These are phyloP conservation scores for Ailurus styani DNA, from an alignment of 2,113 vertebrate species.

Conservation along the genomic window DNA sequence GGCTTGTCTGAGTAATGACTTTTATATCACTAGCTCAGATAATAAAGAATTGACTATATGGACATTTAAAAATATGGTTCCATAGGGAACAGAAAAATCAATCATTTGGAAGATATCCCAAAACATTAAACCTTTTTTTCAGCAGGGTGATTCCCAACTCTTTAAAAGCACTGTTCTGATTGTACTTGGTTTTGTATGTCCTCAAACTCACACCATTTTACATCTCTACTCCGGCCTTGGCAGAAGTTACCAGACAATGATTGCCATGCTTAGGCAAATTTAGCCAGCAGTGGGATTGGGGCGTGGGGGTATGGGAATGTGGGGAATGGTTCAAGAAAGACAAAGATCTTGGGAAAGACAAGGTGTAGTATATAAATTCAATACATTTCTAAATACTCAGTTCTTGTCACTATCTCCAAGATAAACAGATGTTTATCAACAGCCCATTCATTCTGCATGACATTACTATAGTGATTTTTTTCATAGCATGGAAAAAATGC, in stretches of 20 bases:
- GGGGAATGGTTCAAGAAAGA: slow-evolving; percentile 32
- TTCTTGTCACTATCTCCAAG: slow-evolving; percentile 18
- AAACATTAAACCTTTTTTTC: slow-evolving; percentile 42
- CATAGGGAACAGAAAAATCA: slow-evolving; percentile 21
- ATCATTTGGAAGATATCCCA: slow-evolving; percentile 38
- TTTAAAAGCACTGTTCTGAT: slow-evolving; percentile 27
- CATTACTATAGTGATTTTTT: slow-evolving; percentile 3
- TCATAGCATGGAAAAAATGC: slow-evolving; percentile 23
- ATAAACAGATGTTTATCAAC: slow-evolving; percentile 36
- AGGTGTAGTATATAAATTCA: slow-evolving; percentile 20
- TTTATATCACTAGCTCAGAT: slow-evolving; percentile 34
- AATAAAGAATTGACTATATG: slow-evolving; percentile 37
- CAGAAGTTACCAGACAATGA: slow-evolving; percentile 36
- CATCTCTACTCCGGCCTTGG: background rate
- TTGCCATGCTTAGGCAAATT: slow-evolving; percentile 27
- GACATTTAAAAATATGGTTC: slow-evolving; percentile 41
- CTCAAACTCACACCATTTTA: slow-evolving; percentile 40
- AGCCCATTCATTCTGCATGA: slow-evolving; percentile 24
- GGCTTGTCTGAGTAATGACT: slow-evolving; percentile 18
- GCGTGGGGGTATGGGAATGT: background rate
- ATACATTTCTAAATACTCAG: slow-evolving; percentile 33
- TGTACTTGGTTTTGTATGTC: slow-evolving; percentile 30
- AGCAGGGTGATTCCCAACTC: background rate
- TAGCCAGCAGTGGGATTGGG: background rate
- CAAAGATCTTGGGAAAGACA: slow-evolving; percentile 24